phyloP scores from a whole-genome alignment of 2,797 vertebrate genomes.

The Denticeps clupeoides region DNA sequence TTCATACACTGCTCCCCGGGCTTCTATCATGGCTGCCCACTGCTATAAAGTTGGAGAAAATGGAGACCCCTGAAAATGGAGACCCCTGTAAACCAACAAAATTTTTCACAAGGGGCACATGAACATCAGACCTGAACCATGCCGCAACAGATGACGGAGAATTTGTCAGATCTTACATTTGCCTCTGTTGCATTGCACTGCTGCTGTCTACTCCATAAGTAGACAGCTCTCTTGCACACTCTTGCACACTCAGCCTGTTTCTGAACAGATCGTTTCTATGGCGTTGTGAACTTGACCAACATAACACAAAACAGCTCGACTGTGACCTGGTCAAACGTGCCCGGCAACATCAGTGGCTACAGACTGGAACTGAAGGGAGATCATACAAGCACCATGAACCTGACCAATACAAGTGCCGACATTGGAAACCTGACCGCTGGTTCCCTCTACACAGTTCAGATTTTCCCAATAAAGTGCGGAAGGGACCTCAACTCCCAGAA shows the following conservation, averaged over 20 bases:
- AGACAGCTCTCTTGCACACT: background rate
- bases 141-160: no score
- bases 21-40: no score
- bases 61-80: no score
- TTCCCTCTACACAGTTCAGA: slow-evolving; percentile 28
- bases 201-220: background rate
- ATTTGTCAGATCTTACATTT: no score
- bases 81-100: no score
- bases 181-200: background rate
- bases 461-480: slow-evolving; percentile 47
- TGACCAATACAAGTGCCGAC: background rate
- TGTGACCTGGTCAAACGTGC: slow-evolving; percentile 29
- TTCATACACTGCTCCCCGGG: no score
- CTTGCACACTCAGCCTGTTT: background rate
- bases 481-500: slow-evolving; percentile 41
- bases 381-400: fast-evolving
- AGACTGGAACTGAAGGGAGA: slow-evolving; percentile 21
- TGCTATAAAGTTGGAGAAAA: no score
- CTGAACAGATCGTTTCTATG: slow-evolving; percentile 38
- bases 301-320: background rate
- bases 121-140: no score
- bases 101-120: no score
- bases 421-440: slow-evolving; percentile 33
- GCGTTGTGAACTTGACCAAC: background rate
- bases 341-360: slow-evolving; percentile 31